phyloP scores from a whole-genome alignment of 2,888 invertebrate species.

The Lysandra coridon region DNA sequence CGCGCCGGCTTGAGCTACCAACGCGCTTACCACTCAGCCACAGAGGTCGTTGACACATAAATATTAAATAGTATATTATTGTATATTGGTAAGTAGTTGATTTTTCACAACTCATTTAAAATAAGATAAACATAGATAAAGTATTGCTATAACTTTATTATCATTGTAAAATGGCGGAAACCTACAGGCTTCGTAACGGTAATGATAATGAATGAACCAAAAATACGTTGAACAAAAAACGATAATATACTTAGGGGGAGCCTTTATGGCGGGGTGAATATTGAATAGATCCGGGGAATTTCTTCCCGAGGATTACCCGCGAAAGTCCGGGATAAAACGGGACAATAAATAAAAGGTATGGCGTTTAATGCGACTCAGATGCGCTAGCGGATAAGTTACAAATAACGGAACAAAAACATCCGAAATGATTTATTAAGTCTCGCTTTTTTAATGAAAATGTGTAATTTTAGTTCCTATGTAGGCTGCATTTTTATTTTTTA shows the following conservation, averaged over 20 bases:
- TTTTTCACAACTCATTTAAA: no score
- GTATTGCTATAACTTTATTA: neutral
- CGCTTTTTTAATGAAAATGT: neutral
- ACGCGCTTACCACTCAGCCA: no score
- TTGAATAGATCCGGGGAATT: constrained; percentile 32
- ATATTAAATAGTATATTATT: no score
- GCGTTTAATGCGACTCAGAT: constrained; percentile 24
- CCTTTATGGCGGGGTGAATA: constrained; percentile 27
- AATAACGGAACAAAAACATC: constrained; percentile 7
- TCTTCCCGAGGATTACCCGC: constrained; percentile 36
- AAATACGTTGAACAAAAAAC: constrained; percentile 22
- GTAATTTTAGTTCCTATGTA: neutral
- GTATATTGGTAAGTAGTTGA: no score
- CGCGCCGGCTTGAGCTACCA: no score
- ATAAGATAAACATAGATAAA: neutral
- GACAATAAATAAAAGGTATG: constrained; percentile 31
- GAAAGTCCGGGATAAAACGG: constrained; percentile 32
- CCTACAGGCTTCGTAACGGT: neutral
- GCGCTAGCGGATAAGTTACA: constrained; percentile 21
- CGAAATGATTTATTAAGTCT: neutral
- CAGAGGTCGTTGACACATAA: no score
- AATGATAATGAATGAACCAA: constrained; percentile 22
- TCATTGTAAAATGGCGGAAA: neutral
- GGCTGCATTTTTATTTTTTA: no score
- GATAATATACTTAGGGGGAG: constrained; percentile 21